Conservation (phyloP, 1,140 invertebrate genomes). For the Cheumatopsyche charites region DNA sequence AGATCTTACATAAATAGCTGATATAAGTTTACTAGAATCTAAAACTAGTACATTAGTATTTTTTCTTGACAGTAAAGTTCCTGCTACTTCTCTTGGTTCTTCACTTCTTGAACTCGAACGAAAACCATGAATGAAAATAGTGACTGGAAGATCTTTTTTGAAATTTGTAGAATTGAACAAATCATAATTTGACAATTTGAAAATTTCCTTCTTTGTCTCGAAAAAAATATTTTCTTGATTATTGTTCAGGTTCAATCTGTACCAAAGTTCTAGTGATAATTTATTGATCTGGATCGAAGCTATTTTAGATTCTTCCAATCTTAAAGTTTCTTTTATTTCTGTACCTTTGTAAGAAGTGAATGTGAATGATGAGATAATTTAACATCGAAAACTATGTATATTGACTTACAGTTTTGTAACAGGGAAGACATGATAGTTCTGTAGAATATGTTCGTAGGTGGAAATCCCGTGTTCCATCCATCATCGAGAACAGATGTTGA, state of each 20-base stretch:
- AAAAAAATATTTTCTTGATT: neutral
- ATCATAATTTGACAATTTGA: slow-evolving; percentile 49
- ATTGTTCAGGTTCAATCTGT: neutral
- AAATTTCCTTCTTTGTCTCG: slow-evolving; percentile 34
- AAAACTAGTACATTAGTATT: slow-evolving; percentile 57
- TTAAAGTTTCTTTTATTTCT: slow-evolving; percentile 14
- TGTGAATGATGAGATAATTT: neutral
- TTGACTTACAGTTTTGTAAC: slow-evolving; percentile 14
- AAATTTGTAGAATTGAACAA: slow-evolving; percentile 47
- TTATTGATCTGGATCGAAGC: neutral
- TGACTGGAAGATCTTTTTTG: slow-evolving; percentile 48
- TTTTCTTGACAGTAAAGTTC: slow-evolving; percentile 54
- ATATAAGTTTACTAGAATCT: slow-evolving; percentile 53
- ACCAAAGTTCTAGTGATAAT: slow-evolving; percentile 33
- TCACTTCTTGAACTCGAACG: slow-evolving; percentile 52
- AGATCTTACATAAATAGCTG: slow-evolving; percentile 54
- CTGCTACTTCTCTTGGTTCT: slow-evolving; percentile 51
- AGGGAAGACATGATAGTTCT: slow-evolving; percentile 11
- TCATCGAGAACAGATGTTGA: neutral
- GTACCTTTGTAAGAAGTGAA: slow-evolving; percentile 21
- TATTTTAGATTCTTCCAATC: slow-evolving; percentile 27
- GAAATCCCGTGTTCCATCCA: neutral
- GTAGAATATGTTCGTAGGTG: neutral
- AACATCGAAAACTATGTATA: neutral
- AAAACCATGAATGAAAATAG: slow-evolving; percentile 56